Conservation (phyloP, 2,888 invertebrate species). For the Cosmia trapezina region DNA sequence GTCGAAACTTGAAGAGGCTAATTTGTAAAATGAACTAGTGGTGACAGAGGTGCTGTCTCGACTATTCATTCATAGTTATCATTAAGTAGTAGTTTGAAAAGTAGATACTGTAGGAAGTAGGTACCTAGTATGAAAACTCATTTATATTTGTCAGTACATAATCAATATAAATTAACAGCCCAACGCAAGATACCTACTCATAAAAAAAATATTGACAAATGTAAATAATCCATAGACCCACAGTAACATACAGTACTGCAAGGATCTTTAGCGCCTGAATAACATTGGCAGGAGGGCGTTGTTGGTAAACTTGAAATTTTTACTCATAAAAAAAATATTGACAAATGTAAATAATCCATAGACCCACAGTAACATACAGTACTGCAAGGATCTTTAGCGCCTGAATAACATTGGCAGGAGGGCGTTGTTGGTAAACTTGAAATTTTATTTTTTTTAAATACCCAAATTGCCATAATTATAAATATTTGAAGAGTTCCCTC, state of each 20-base stretch:
- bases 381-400: neutral
- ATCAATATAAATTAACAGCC: too few relatives aligned
- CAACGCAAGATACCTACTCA: neutral
- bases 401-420: too few relatives aligned
- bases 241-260: neutral
- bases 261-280: neutral
- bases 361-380: neutral
- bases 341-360: neutral
- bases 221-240: neutral
- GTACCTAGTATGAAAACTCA: neutral
- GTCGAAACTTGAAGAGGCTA: neutral
- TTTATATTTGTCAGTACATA: constrained; percentile 5
- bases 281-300: neutral
- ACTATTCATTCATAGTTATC: neutral
- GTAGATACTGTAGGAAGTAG: neutral
- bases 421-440: neutral
- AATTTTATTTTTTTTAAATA: too few relatives aligned
- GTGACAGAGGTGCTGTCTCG: neutral
- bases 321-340: neutral
- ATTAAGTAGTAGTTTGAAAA: neutral
- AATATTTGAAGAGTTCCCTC: too few relatives aligned
- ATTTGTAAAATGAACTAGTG: neutral
- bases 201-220: neutral
- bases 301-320: neutral
- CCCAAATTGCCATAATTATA: too few relatives aligned